Evolutionary conservation across 2,888 invertebrate species (phyloP).

Genomic region (Thelaira solivaga): DNA sequence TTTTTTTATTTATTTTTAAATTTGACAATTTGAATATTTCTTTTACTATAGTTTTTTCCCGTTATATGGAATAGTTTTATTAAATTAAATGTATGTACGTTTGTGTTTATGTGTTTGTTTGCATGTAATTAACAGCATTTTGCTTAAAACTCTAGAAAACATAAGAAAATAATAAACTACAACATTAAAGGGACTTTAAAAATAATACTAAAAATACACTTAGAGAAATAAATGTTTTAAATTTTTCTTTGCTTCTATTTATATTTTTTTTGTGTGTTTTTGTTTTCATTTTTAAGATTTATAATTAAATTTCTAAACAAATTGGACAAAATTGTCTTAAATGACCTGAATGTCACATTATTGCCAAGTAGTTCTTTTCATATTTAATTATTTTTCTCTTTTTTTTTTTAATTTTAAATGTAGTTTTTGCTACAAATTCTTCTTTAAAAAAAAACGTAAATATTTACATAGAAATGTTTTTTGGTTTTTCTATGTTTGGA

Average conservation of each 20-base stretch:
- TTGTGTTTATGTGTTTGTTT: too few species aligned
- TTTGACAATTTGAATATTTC: too few species aligned
- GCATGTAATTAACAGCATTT: too few species aligned
- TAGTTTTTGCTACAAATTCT: slow-evolving; percentile 9
- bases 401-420: not conserved
- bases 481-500: slow-evolving; percentile 9
- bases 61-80: too few species aligned
- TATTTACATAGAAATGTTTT: slow-evolving; percentile 11
- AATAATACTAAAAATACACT: slow-evolving; percentile 57
- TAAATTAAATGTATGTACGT: too few species aligned
- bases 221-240: slow-evolving; percentile 47
- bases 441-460: slow-evolving; percentile 1
- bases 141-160: slow-evolving; percentile 26
- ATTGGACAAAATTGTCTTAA: not conserved
- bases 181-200: slow-evolving; percentile 30
- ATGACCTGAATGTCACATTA: slow-evolving; percentile 54
- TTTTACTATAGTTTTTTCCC: too few species aligned
- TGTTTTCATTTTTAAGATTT: not conserved
- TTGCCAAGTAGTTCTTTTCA: not conserved
- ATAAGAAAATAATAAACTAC: slow-evolving; percentile 21
- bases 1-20: too few species aligned
- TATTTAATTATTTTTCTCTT: not conserved
- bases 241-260: too few species aligned
- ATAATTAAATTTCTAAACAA: not conserved
- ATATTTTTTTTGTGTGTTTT: too few species aligned